Conservation (phyloP, 1,140 invertebrate genomes). For the Microplitis demolitor region DNA sequence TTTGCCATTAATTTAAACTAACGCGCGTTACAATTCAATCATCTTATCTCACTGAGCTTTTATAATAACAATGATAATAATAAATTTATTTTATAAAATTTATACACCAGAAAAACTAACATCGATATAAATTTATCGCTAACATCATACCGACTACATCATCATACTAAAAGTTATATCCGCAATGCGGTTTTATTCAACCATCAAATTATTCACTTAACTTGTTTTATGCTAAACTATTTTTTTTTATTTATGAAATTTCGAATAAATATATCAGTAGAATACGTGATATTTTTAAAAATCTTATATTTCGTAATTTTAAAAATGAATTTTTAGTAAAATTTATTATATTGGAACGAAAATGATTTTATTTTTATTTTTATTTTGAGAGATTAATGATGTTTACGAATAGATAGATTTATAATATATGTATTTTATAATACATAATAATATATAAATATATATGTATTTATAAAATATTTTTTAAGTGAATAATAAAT, state of each 20-base stretch:
- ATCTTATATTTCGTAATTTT: not conserved
- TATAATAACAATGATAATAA: too few relatives aligned
- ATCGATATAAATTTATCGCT: too few relatives aligned
- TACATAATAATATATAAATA: too few relatives aligned
- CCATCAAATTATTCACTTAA: not conserved
- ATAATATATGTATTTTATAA: not conserved
- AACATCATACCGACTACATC: not conserved
- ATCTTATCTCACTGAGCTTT: too few relatives aligned
- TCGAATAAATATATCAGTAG: too few relatives aligned
- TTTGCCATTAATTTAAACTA: too few relatives aligned
- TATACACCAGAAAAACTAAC: too few relatives aligned
- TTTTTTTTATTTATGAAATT: not conserved
- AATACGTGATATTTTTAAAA: too few relatives aligned
- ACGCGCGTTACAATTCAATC: too few relatives aligned
- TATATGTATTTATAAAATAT: too few relatives aligned
- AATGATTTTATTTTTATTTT: not conserved
- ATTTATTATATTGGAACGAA: not conserved
- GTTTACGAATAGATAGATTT: not conserved
- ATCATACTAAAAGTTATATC: not conserved
- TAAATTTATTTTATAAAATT: too few relatives aligned
- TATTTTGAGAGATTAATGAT: not conserved
- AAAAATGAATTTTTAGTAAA: not conserved
- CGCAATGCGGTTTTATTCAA: slow-evolving; percentile 1
- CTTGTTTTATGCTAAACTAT: not conserved
- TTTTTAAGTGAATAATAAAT: not conserved